These are phyloP conservation scores for Scaptomyza polygonia DNA, from an alignment of 2,888 invertebrate genomes.

Conservation along the genomic window DNA sequence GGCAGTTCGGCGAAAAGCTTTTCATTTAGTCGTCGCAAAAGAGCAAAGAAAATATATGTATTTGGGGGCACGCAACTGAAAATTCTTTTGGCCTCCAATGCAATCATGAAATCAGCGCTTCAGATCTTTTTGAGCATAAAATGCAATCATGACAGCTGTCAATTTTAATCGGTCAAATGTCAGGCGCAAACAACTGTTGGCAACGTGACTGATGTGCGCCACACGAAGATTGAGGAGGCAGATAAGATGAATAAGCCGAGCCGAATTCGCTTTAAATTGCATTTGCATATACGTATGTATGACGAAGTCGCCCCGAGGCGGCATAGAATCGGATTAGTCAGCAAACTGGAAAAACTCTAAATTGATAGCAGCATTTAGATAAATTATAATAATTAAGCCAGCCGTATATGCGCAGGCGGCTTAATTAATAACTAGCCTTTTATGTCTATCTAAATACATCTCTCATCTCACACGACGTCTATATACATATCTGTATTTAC, in stretches of 20 bases:
- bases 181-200: conserved; percentile 36
- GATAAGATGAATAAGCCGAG: conserved; percentile 65
- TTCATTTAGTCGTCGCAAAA: conserved; percentile 14
- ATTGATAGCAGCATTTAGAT: conserved; percentile 68
- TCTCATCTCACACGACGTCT: neutral
- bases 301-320: conserved; percentile 31
- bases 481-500: conserved; percentile 1
- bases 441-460: neutral
- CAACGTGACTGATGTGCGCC: conserved; percentile 53
- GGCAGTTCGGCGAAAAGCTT: conserved; percentile 28
- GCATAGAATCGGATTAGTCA: conserved; percentile 46
- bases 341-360: conserved; percentile 21
- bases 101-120: conserved; percentile 44
- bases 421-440: conserved; percentile 64
- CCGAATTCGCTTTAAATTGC: conserved; percentile 53
- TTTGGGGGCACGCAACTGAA: conserved; percentile 22
- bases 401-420: conserved; percentile 68
- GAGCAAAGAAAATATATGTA: neutral
- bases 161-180: conserved; percentile 74
- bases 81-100: conserved; percentile 31
- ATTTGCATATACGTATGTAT: conserved; percentile 66
- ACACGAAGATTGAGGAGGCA: conserved; percentile 46
- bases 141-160: conserved; percentile 76
- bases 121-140: conserved; percentile 51
- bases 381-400: conserved; percentile 74